These are phyloP conservation scores for Microplitis deprimator DNA, from an alignment of 2,888 invertebrate genomes.

Conservation along the genomic window DNA sequence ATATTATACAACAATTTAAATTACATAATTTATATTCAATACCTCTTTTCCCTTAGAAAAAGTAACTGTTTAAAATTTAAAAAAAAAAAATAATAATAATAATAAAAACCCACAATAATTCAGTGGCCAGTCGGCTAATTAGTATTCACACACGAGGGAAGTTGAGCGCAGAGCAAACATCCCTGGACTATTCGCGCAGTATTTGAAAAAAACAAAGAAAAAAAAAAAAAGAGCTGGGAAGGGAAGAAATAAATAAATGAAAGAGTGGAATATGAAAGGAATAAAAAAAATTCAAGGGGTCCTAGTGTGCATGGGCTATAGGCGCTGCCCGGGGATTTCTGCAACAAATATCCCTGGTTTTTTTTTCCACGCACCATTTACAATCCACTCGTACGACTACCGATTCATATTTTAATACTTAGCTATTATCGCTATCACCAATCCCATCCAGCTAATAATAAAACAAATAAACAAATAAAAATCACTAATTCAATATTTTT, in stretches of 20 bases:
- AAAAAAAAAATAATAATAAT: not conserved
- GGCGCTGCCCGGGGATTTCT: constrained; percentile 20
- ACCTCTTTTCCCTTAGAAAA: too few species aligned
- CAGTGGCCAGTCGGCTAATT: constrained; percentile 54
- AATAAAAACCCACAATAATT: constrained; percentile 1
- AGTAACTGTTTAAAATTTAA: constrained; percentile 1
- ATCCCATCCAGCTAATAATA: too few species aligned
- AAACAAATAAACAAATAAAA: too few species aligned
- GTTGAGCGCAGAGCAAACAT: constrained; percentile 57
- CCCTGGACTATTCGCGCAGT: constrained; percentile 50
- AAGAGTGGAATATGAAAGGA: constrained; percentile 25
- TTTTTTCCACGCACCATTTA: not conserved
- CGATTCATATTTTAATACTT: constrained; percentile 11
- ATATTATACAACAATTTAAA: too few species aligned
- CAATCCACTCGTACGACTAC: constrained; percentile 10
- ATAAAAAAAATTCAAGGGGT: constrained; percentile 14
- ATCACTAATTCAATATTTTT: too few species aligned
- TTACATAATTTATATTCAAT: too few species aligned
- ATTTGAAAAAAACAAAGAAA: constrained; percentile 42
- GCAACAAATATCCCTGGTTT: constrained; percentile 30
- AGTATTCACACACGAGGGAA: constrained; percentile 60
- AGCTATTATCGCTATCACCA: too few species aligned
- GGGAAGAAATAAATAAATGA: constrained; percentile 16
- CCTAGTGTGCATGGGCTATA: constrained; percentile 4
- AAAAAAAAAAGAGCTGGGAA: constrained; percentile 31